Evolutionary conservation across 2,888 invertebrate species (phyloP).

Genomic region (Torymus texanus): DNA sequence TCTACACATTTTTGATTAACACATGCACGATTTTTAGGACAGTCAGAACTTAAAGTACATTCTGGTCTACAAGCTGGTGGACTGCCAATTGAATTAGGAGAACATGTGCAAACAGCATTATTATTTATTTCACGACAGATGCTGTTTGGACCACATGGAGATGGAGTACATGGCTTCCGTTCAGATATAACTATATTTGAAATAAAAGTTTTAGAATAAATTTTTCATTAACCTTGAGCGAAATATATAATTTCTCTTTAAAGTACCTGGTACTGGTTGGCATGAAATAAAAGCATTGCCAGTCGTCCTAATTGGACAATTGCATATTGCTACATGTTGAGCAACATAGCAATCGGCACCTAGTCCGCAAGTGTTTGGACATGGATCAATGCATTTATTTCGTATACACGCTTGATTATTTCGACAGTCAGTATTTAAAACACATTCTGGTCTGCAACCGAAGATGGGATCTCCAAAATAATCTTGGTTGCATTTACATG

Average conservation of each 20-base stretch:
- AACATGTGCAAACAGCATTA: constrained; percentile 81
- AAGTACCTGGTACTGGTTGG: constrained; percentile 71
- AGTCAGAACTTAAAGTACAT: constrained; percentile 77
- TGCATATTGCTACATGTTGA: constrained; percentile 84
- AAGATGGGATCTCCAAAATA: constrained; percentile 76
- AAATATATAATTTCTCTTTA: background rate
- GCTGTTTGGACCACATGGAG: constrained; percentile 79
- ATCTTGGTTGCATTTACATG: constrained; percentile 72
- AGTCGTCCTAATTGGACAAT: constrained; percentile 81
- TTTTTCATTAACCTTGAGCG: constrained; percentile 72
- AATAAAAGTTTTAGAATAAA: constrained; percentile 68
- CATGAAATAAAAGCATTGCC: constrained; percentile 76
- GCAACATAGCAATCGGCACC: constrained; percentile 84
- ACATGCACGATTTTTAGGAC: constrained; percentile 81
- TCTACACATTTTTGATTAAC: constrained; percentile 87
- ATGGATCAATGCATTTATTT: constrained; percentile 86
- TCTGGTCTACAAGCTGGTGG: constrained; percentile 86
- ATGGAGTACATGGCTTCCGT: constrained; percentile 76
- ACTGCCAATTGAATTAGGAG: constrained; percentile 80
- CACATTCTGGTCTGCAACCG: constrained; percentile 78
- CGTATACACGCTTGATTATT: constrained; percentile 84
- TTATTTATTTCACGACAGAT: constrained; percentile 82
- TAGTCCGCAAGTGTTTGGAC: constrained; percentile 82
- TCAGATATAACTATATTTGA: constrained; percentile 65
- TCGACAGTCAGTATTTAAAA: constrained; percentile 85